Percentiles rank a stretch among this genome's conserved stretches.
Evolutionary conservation across 2,113 vertebrate species (phyloP).

Genomic region (Paramisgurnus dabryanus): DNA sequence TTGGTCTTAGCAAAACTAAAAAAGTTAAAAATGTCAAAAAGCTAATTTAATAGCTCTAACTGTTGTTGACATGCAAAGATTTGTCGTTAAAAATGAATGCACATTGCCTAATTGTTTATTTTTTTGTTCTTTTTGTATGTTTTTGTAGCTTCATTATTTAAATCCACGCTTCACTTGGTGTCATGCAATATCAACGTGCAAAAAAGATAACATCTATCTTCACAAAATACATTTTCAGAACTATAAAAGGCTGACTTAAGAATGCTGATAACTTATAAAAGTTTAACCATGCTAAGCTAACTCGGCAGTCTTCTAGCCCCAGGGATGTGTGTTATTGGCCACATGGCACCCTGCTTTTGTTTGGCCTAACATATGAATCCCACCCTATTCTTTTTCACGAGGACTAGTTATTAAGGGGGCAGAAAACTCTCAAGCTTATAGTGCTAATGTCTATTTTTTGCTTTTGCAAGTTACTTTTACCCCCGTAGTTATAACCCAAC

Average conservation of each 20-base stretch:
- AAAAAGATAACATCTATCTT: conserved; percentile 84
- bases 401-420: conserved; percentile 66
- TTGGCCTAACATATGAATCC: conserved; percentile 62
- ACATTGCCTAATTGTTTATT: conserved; percentile 64
- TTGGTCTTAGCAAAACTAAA: conserved; percentile 56
- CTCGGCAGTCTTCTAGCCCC: conserved; percentile 68
- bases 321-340: conserved; percentile 70
- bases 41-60: conserved; percentile 68
- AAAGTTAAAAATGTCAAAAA: conserved; percentile 65
- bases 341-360: conserved; percentile 63
- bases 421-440: conserved; percentile 63
- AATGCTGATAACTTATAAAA: conserved; percentile 79
- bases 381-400: conserved; percentile 49
- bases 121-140: conserved; percentile 54
- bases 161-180: conserved; percentile 77
- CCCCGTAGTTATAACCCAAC: conserved; percentile 67
- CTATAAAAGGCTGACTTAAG: conserved; percentile 82
- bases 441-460: conserved; percentile 58
- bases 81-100: conserved; percentile 72
- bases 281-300: conserved; percentile 72
- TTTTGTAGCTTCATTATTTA: conserved; percentile 64
- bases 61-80: conserved; percentile 76
- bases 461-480: conserved; percentile 52
- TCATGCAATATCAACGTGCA: conserved; percentile 85
- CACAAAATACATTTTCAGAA: conserved; percentile 83